Conservation (phyloP, 2,888 invertebrate species). For the Pseudococcus jackbeardsleyi region DNA sequence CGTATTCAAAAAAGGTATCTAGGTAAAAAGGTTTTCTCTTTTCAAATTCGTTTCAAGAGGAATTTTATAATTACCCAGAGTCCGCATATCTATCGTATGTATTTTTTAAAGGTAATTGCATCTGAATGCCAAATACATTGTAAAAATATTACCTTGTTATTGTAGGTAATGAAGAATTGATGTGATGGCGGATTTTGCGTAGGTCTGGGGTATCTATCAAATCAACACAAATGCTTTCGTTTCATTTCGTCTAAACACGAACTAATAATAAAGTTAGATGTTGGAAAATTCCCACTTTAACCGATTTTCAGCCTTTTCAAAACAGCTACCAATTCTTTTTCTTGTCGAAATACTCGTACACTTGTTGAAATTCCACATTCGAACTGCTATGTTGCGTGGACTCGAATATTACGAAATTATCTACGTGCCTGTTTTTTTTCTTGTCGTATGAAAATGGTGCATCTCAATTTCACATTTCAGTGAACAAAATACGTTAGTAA, state of each 20-base stretch:
- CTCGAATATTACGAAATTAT: background rate
- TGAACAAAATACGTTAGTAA: constrained; percentile 2
- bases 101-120: background rate
- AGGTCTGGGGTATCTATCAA: background rate
- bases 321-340: background rate
- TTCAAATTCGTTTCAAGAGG: background rate
- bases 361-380: background rate
- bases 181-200: background rate
- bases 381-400: background rate
- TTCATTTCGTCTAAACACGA: background rate
- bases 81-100: background rate
- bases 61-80: background rate
- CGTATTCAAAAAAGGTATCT: background rate
- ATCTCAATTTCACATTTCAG: constrained; percentile 38
- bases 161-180: no score
- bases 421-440: background rate
- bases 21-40: background rate
- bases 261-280: constrained; percentile 3
- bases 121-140: background rate
- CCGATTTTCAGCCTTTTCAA: background rate
- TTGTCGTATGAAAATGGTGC: constrained; percentile 11
- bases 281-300: background rate
- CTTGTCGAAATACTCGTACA: background rate
- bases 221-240: background rate
- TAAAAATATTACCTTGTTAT: no score